Evolutionary conservation across 2,888 invertebrate species (phyloP).

Genomic region (Sepiola atlantica): DNA sequence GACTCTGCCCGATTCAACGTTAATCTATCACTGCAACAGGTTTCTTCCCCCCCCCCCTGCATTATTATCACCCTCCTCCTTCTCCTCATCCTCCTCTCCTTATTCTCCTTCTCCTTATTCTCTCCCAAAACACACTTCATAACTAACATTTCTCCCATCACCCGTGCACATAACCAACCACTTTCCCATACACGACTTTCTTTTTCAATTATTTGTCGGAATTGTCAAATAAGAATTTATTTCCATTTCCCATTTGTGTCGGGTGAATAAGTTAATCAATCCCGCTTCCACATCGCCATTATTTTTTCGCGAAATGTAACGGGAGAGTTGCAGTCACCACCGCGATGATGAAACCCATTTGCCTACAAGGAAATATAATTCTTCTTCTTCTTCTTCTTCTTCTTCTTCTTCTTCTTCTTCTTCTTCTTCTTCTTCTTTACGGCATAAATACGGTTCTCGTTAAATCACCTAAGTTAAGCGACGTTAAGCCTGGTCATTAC

Average conservation of each 20-base stretch:
- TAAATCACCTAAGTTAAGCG: no score
- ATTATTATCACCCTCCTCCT: background rate
- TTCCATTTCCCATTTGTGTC: background rate
- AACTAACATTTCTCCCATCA: background rate
- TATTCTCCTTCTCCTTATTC: no score
- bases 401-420: background rate
- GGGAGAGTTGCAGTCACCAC: background rate
- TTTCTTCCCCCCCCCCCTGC: background rate
- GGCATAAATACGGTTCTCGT: no score
- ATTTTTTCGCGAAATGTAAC: background rate
- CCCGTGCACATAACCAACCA: no score
- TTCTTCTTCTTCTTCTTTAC: background rate
- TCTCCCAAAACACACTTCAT: background rate
- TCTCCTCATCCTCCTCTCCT: background rate
- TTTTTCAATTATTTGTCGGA: background rate
- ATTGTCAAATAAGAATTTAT: conserved; percentile 32
- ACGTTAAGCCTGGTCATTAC: no score
- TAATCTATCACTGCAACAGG: background rate
- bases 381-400: no score
- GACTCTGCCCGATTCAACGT: background rate
- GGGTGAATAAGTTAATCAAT: conserved; percentile 8
- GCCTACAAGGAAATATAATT: background rate
- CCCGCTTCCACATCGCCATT: background rate
- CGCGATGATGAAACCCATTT: background rate
- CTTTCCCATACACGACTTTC: background rate